A percentile compares a stretch with the other conserved stretches of the same genome.
phyloP scores from a whole-genome alignment of 1,140 invertebrate genomes.

The Paramacrobiotus metropolitanus region DNA sequence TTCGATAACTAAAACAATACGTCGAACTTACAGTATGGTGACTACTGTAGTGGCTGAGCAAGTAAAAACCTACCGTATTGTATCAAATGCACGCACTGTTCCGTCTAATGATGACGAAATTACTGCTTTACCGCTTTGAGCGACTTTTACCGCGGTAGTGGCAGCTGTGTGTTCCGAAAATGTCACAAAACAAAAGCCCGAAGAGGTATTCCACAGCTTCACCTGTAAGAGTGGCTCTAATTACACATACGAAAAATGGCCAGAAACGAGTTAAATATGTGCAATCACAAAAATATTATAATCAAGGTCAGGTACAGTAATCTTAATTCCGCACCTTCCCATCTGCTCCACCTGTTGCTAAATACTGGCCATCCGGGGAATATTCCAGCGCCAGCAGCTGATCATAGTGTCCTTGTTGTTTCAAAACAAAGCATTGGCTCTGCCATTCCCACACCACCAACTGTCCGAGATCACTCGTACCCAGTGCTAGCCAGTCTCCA shows the following conservation, averaged over 20 bases:
- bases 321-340: conserved; percentile 39
- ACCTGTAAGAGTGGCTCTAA: conserved; percentile 28
- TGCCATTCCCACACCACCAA: conserved; percentile 96
- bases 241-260: conserved; percentile 6
- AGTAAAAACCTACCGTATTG: conserved; percentile 35
- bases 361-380: conserved; percentile 64
- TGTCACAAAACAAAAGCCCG: conserved; percentile 80
- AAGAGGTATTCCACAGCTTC: conserved; percentile 74
- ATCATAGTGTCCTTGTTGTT: conserved; percentile 78
- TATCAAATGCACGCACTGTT: conserved; percentile 78
- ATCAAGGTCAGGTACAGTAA: too few species aligned
- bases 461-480: conserved; percentile 47
- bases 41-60: not conserved
- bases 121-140: conserved; percentile 68
- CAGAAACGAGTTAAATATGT: too few species aligned
- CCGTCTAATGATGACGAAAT: conserved; percentile 77
- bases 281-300: too few species aligned
- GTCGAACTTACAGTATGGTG: not conserved
- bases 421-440: conserved; percentile 91
- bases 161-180: conserved; percentile 66
- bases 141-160: conserved; percentile 57
- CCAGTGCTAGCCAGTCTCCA: conserved; percentile 85
- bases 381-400: conserved; percentile 67
- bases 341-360: conserved; percentile 80
- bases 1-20: conserved; percentile 48